Percentiles rank a stretch among this genome's conserved stretches.
These are phyloP conservation scores for Deilephila porcellus DNA, from an alignment of 2,888 invertebrate genomes.

Conservation along the genomic window DNA sequence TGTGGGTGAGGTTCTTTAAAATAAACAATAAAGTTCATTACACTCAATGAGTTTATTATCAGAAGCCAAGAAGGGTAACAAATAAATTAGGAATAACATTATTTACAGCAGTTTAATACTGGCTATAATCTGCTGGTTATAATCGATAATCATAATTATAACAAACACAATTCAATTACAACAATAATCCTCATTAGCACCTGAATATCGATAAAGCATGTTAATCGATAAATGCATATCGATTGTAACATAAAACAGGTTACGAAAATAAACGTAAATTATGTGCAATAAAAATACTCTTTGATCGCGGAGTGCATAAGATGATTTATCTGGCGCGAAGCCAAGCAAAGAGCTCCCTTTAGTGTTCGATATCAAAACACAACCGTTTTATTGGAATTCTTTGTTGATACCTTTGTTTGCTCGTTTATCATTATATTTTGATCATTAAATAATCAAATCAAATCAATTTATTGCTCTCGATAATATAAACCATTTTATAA, in stretches of 20 bases:
- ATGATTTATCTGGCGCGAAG: slow-evolving; percentile 44
- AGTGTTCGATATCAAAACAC: slow-evolving; percentile 46
- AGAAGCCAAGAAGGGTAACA: too few species aligned
- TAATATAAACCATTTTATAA: too few species aligned
- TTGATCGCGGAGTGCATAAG: slow-evolving; percentile 44
- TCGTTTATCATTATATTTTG: background rate
- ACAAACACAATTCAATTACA: background rate
- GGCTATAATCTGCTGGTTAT: too few species aligned
- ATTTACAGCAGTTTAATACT: too few species aligned
- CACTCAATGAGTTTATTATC: too few species aligned
- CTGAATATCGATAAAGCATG: slow-evolving; percentile 4
- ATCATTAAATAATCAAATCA: slow-evolving; percentile 11
- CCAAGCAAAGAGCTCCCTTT: slow-evolving; percentile 50
- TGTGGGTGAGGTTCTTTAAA: too few species aligned
- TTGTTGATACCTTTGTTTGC: slow-evolving; percentile 13
- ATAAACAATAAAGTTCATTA: too few species aligned
- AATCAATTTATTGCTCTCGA: too few species aligned
- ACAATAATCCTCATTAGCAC: slow-evolving; percentile 6
- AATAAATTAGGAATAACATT: too few species aligned
- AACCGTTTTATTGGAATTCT: slow-evolving; percentile 34
- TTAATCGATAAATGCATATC: slow-evolving; percentile 18
- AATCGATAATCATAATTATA: background rate
- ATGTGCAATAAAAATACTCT: slow-evolving; percentile 40
- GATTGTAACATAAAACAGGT: slow-evolving; percentile 34
- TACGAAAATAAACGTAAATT: slow-evolving; percentile 43